Percentiles rank a stretch among this genome's conserved stretches.
phyloP scores from a whole-genome alignment of 92 coral and sea anemone species.

The Scolanthus callimorphus region DNA sequence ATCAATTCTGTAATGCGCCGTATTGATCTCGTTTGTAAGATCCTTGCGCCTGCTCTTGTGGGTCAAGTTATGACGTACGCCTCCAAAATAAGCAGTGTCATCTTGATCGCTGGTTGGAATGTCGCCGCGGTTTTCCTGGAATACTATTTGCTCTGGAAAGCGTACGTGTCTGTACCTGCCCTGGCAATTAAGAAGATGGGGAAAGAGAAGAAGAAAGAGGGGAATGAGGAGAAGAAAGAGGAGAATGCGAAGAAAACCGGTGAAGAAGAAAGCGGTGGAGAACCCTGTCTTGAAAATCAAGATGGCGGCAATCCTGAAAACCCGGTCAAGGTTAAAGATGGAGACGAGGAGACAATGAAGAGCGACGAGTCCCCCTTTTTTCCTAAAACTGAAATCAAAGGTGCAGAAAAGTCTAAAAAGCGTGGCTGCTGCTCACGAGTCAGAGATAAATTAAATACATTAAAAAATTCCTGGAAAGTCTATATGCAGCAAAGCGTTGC shows the following conservation, averaged over 20 bases:
- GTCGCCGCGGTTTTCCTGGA: constrained; percentile 82
- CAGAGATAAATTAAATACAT: constrained; percentile 35
- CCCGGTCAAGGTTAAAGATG: constrained; percentile 11
- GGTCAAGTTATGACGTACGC: constrained; percentile 86
- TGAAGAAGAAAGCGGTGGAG: too few relatives aligned
- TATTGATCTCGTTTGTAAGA: constrained; percentile 86
- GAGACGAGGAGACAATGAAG: constrained; percentile 11
- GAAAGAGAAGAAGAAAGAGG: neutral
- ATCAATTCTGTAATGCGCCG: constrained; percentile 84
- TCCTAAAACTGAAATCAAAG: constrained; percentile 6
- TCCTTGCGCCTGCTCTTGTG: constrained; percentile 87
- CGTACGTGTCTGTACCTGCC: constrained; percentile 68
- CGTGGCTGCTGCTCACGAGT: constrained; percentile 28
- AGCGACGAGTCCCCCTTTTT: constrained; percentile 49
- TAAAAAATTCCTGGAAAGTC: constrained; percentile 59
- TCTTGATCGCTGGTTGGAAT: constrained; percentile 90
- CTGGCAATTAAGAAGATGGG: constrained; percentile 69
- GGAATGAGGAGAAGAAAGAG: constrained; percentile 14
- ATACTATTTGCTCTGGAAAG: constrained; percentile 70
- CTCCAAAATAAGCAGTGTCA: constrained; percentile 66
- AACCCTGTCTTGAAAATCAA: constrained; percentile 6
- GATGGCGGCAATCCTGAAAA: too few relatives aligned
- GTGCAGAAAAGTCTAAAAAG: constrained; percentile 40
- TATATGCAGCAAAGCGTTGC: constrained; percentile 82
- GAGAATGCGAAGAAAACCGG: constrained; percentile 33